Evolutionary conservation across 2,113 vertebrate genomes (phyloP), one percentile per base, ranked within the genome.

Genomic region (Gracilinanus agilis): DNA sequence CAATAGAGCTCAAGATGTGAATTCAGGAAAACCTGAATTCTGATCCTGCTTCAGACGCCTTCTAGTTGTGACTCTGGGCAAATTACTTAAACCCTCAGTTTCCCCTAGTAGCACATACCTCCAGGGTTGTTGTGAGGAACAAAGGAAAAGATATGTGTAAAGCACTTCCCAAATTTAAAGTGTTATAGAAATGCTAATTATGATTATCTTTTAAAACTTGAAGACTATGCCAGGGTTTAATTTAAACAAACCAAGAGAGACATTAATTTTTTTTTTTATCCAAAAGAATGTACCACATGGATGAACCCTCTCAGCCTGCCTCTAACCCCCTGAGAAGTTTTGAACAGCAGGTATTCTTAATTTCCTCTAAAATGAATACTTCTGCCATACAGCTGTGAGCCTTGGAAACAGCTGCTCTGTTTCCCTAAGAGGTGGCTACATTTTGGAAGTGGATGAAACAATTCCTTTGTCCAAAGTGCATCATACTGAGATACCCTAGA

Each of bases 371-470:
- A 24, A 90, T 5, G 40, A 95, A 95, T 94, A 92, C 7, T 55
- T 95, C 96, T 94, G 92, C 54, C 58, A 93, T 92, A 88, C 29
- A 91, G 54, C 40, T 40, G 12, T 24, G n/a, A 97, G 54, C 23
- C 61, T 96, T 95, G 53, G 92, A 96, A 92, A 67, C 91, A 97
- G 90, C 94, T 94, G 53, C 89, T 58, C 56, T 24, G 2, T 44
- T 91, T 96, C 13, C 89, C 58, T 91, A 53, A 67, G 92, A 97
- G 75, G 94, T 96, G 58, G 44, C 91, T 96, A 55, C 89, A 58
- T 93, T 97, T 93, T 98, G 94, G 94, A 97, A 96, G 67, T 3
- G 21, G 92, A 96, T 93, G 90, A 97, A 97, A 97, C 89, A 34
- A 92, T 21, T 94, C 90, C 19, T 91, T 44, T 53, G 94, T 97